phyloP scores from a whole-genome alignment of 2,888 invertebrate species.

The Agonopterix heracliana region DNA sequence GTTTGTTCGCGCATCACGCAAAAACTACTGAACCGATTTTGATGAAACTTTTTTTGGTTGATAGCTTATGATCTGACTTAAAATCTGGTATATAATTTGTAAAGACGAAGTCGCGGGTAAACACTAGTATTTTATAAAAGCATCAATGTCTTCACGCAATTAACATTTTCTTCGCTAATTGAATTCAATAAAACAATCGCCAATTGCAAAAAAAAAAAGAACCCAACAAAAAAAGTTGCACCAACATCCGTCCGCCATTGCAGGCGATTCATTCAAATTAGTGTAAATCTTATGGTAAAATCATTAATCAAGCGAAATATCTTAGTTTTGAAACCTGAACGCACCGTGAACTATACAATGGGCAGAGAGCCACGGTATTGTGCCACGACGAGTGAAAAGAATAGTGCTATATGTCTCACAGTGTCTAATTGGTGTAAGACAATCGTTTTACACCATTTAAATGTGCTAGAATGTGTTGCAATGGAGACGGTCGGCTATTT shows the following conservation, averaged over 20 bases:
- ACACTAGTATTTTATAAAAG: no score
- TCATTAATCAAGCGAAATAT: conserved; percentile 65
- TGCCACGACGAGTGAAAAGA: conserved; percentile 6
- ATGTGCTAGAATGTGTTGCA: conserved; percentile 1
- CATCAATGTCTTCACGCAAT: no score
- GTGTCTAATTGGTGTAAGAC: conserved; percentile 36
- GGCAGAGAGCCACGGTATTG: conserved; percentile 3
- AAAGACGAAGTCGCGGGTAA: no score
- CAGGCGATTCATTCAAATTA: conserved; percentile 17
- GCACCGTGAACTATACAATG: conserved; percentile 9
- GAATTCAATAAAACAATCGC: no score
- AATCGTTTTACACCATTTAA: conserved; percentile 47
- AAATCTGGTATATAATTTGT: no score
- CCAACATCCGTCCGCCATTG: conserved; percentile 10
- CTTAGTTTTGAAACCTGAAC: conserved; percentile 17
- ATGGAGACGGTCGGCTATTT: no score
- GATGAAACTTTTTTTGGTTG: no score
- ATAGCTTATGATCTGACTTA: no score
- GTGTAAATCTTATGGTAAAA: conserved; percentile 64
- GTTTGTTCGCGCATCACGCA: no score
- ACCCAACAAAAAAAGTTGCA: conserved; percentile 3
- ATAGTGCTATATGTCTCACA: conserved; percentile 39
- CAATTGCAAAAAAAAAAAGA: neutral
- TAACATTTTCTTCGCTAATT: no score
- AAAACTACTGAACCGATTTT: no score